Percentiles rank a stretch among this genome's conserved stretches.
Evolutionary conservation across 2,888 invertebrate species (phyloP).

Genomic region (Pseudoips prasinana): DNA sequence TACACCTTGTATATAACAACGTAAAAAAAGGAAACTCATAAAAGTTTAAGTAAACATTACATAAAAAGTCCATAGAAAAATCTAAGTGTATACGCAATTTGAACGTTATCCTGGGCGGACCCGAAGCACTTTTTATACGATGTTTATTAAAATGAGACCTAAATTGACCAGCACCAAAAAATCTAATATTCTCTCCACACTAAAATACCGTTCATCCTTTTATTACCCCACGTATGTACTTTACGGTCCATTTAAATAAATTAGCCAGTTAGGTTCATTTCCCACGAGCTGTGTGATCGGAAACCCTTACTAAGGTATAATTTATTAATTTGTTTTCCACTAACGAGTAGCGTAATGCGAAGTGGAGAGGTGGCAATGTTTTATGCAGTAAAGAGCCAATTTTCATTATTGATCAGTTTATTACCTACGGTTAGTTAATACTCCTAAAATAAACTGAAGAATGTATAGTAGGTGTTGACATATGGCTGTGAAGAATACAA

Average conservation of each 20-base stretch:
- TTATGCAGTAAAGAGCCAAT: conserved; percentile 43
- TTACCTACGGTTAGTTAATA: background rate
- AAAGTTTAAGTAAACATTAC: too few relatives aligned
- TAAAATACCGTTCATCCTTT: conserved; percentile 22
- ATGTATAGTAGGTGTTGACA: too few relatives aligned
- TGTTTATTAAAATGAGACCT: too few relatives aligned
- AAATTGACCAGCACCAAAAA: too few relatives aligned
- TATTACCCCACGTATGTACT: conserved; percentile 29
- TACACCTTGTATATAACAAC: too few relatives aligned
- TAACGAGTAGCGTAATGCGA: conserved; percentile 69
- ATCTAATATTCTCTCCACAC: background rate
- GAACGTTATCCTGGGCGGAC: too few relatives aligned
- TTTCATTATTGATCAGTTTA: conserved; percentile 24
- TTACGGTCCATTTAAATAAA: conserved; percentile 37
- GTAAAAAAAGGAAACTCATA: too few relatives aligned
- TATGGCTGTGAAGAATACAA: too few relatives aligned
- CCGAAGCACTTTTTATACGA: too few relatives aligned
- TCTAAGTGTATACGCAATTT: too few relatives aligned
- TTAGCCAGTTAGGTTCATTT: conserved; percentile 41
- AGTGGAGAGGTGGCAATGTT: conserved; percentile 46
- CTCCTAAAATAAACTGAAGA: background rate
- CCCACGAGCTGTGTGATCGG: conserved; percentile 67
- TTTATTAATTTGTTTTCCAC: conserved; percentile 76
- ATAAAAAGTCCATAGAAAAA: too few relatives aligned
- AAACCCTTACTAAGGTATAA: conserved; percentile 57